A percentile compares a stretch with the other conserved stretches of the same genome.
These are phyloP conservation scores for Drosophila kuntzei DNA, from an alignment of 2,888 invertebrate genomes.

Conservation along the genomic window DNA sequence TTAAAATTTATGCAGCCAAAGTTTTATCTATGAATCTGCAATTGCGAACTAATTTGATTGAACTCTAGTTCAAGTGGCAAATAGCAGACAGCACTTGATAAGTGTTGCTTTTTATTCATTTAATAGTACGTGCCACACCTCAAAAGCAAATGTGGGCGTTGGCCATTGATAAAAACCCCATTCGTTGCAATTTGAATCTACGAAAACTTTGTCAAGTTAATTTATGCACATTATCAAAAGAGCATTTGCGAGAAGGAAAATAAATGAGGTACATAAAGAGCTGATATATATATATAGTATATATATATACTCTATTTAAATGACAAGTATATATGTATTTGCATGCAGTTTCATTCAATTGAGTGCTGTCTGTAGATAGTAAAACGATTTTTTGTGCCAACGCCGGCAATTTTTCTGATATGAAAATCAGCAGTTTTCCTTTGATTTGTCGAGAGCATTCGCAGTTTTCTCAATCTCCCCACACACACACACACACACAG, in stretches of 20 bases:
- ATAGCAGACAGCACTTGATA: constrained; percentile 38
- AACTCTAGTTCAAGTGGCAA: constrained; percentile 37
- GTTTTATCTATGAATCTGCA: not conserved
- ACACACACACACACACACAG: not conserved
- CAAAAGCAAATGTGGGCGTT: constrained; percentile 11
- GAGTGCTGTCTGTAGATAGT: constrained; percentile 52
- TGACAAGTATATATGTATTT: constrained; percentile 33
- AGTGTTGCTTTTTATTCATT: constrained; percentile 19
- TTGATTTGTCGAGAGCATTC: constrained; percentile 56
- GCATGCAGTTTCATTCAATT: constrained; percentile 57
- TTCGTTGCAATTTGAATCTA: constrained; percentile 60
- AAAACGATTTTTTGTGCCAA: constrained; percentile 66
- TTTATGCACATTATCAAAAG: constrained; percentile 74
- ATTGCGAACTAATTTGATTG: constrained; percentile 23
- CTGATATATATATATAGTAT: constrained; percentile 25
- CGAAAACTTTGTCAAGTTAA: constrained; percentile 66
- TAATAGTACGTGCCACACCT: constrained; percentile 33
- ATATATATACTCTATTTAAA: constrained; percentile 21
- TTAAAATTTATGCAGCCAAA: not conserved
- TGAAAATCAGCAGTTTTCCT: constrained; percentile 76
- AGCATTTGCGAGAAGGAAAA: constrained; percentile 30
- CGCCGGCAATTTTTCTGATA: constrained; percentile 70
- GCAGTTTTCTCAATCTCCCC: constrained; percentile 11
- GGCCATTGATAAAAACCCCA: constrained; percentile 53
- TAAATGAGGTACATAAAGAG: not conserved